phyloP scores from a whole-genome alignment of 2,888 invertebrate species.

The Cosmopolites sordidus region DNA sequence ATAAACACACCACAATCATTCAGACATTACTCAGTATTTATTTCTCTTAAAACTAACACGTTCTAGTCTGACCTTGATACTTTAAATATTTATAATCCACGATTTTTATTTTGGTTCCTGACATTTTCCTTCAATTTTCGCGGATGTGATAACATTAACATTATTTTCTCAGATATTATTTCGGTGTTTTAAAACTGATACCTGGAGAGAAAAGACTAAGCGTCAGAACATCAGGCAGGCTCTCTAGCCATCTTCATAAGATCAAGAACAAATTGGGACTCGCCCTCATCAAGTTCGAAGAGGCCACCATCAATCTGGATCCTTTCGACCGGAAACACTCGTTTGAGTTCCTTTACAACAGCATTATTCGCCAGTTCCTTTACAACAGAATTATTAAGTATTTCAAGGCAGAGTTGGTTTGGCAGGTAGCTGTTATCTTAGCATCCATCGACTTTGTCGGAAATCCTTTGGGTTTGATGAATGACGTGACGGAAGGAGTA shows the following conservation, averaged over 20 bases:
- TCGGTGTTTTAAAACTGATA: slow-evolving; percentile 45
- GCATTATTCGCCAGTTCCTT: slow-evolving; percentile 76
- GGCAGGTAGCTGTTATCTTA: slow-evolving; percentile 93
- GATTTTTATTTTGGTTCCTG: no score
- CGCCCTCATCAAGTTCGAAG: slow-evolving; percentile 92
- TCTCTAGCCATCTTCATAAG: slow-evolving; percentile 68
- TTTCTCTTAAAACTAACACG: no score
- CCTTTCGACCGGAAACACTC: slow-evolving; percentile 83
- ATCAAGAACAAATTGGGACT: slow-evolving; percentile 84
- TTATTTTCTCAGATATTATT: slow-evolving; percentile 38
- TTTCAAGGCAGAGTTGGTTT: slow-evolving; percentile 86
- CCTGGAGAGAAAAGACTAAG: slow-evolving; percentile 73
- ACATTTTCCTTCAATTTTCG: no score
- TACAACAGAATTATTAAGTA: slow-evolving; percentile 77
- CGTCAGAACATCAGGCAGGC: slow-evolving; percentile 82
- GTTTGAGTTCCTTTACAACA: slow-evolving; percentile 83
- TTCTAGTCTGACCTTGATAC: no score
- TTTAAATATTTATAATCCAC: no score
- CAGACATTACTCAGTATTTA: no score
- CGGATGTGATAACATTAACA: no score
- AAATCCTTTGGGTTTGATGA: slow-evolving; percentile 92
- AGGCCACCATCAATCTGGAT: slow-evolving; percentile 88
- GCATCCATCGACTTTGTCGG: slow-evolving; percentile 97
- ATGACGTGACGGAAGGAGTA: slow-evolving; percentile 93
- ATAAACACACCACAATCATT: no score